These are phyloP conservation scores for Drosophila picticornis DNA, from an alignment of 2,888 invertebrate genomes.

Conservation along the genomic window DNA sequence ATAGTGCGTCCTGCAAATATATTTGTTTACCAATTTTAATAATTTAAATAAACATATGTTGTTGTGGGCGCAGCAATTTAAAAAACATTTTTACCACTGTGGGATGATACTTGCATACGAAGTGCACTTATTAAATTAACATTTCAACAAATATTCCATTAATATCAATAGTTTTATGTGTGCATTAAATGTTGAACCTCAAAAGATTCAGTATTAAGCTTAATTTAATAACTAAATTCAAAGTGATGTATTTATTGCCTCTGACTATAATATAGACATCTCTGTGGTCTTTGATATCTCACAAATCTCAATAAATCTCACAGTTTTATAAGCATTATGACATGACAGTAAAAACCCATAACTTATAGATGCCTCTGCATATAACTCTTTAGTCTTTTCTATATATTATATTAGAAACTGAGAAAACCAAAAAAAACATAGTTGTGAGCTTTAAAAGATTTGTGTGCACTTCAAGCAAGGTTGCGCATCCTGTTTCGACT, in stretches of 20 bases:
- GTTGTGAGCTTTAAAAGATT: background rate
- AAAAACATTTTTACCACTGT: background rate
- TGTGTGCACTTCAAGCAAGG: conserved; percentile 1
- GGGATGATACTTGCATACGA: background rate
- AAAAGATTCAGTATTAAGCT: background rate
- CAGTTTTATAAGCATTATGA: background rate
- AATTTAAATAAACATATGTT: background rate
- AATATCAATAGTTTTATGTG: background rate
- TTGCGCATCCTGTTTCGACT: background rate
- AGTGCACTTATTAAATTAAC: background rate
- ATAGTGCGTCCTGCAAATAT: background rate
- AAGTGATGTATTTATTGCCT: background rate
- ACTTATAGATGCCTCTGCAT: background rate
- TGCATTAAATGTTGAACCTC: background rate
- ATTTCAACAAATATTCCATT: background rate
- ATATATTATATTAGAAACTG: no score
- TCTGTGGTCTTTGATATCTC: background rate
- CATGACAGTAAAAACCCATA: background rate
- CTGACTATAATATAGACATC: background rate
- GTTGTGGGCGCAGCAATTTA: background rate
- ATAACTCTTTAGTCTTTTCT: background rate
- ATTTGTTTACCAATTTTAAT: background rate
- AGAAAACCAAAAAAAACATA: background rate
- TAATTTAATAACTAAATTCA: background rate
- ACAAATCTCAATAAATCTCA: no score